Conservation (phyloP, 2,888 invertebrate species). For the Drosophila helvetica region DNA sequence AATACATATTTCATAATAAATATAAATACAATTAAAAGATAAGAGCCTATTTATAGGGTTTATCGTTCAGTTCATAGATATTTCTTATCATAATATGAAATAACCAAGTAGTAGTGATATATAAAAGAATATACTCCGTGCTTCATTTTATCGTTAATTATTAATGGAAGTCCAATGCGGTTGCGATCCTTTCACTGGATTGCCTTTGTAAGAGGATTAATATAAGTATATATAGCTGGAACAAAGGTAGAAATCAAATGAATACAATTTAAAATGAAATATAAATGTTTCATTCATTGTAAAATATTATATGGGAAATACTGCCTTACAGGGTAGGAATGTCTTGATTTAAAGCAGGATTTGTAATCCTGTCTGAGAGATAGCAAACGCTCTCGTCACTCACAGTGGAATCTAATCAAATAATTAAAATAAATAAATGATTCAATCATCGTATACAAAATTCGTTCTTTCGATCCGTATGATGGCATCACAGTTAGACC, state of each 20-base stretch:
- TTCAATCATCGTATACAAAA: neutral
- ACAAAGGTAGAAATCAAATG: too few species aligned
- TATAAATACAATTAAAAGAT: constrained; percentile 30
- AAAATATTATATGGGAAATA: neutral
- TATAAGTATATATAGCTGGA: too few species aligned
- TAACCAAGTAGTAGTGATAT: too few species aligned
- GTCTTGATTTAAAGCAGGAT: neutral
- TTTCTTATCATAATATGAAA: neutral
- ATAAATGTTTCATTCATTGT: neutral
- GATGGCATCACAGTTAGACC: constrained; percentile 37
- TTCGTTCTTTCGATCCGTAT: neutral
- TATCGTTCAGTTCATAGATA: neutral
- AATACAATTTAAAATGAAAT: neutral
- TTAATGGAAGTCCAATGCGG: neutral
- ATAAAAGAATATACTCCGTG: too few species aligned
- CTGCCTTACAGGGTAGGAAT: neutral
- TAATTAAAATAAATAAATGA: neutral
- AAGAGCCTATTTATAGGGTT: neutral
- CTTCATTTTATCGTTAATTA: too few species aligned
- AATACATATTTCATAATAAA: constrained; percentile 38
- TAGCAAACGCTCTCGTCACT: neutral
- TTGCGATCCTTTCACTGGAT: neutral
- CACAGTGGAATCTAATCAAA: neutral
- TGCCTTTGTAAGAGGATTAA: too few species aligned
- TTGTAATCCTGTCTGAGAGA: neutral